phyloP scores from a whole-genome alignment of 2,888 invertebrate genomes.

The Harpalus rufipes region DNA sequence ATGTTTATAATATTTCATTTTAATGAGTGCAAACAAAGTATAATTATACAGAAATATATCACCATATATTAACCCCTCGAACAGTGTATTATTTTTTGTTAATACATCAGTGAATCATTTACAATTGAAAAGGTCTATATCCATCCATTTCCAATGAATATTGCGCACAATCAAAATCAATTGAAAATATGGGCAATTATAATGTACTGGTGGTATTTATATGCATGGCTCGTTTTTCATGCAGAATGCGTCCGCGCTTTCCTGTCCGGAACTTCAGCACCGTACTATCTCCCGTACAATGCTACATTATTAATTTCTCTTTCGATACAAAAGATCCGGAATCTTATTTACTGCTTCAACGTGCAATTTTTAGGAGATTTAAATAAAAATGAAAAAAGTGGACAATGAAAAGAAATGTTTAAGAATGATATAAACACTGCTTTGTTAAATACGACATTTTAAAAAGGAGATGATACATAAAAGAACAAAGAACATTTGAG shows the following conservation, averaged over 20 bases:
- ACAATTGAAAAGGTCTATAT: too few species aligned
- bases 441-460: neutral
- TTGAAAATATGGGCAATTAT: neutral
- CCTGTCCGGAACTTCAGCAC: constrained; percentile 3
- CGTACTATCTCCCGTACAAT: neutral
- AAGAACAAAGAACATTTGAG: too few species aligned
- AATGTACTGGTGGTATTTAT: constrained; percentile 2
- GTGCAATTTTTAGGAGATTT: constrained; percentile 25
- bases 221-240: constrained; percentile 14
- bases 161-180: neutral
- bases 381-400: constrained; percentile 18
- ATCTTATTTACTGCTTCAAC: constrained; percentile 28
- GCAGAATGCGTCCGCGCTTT: constrained; percentile 8
- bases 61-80: too few species aligned
- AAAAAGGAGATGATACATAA: too few species aligned
- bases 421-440: neutral
- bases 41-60: too few species aligned
- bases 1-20: too few species aligned
- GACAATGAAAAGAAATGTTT: constrained; percentile 19
- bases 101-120: too few species aligned
- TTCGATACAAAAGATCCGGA: constrained; percentile 52
- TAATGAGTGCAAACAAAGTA: too few species aligned
- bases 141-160: neutral
- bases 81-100: too few species aligned
- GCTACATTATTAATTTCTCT: constrained; percentile 43